Percentiles rank a stretch among this genome's conserved stretches.
phyloP scores from a whole-genome alignment of 2,888 invertebrate species.

The Trachelus stipa region DNA sequence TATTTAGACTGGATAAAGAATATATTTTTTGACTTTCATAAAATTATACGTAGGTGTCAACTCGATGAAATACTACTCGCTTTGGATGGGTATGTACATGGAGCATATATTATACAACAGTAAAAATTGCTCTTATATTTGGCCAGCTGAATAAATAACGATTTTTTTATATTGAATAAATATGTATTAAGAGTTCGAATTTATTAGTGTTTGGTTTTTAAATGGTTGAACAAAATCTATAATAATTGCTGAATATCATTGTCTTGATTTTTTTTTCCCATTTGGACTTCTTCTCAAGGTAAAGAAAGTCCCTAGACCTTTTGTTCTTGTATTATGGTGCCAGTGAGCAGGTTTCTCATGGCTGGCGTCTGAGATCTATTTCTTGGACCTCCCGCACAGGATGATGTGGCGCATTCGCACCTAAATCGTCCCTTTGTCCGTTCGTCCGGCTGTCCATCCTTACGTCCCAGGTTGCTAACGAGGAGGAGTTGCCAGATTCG shows the following conservation, averaged over 20 bases:
- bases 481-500: slow-evolving; percentile 45
- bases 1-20: neutral
- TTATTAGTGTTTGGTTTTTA: neutral
- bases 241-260: neutral
- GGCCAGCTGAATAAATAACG: neutral
- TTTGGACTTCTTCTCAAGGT: neutral
- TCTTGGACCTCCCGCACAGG: slow-evolving; percentile 57
- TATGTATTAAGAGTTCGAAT: neutral
- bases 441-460: slow-evolving; percentile 33
- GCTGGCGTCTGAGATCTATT: slow-evolving; percentile 37
- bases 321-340: neutral
- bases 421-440: slow-evolving; percentile 54
- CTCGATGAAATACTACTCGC: neutral
- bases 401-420: slow-evolving; percentile 55
- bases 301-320: slow-evolving; percentile 6
- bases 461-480: slow-evolving; percentile 45
- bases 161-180: neutral
- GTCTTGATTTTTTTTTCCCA: neutral
- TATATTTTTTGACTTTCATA: neutral
- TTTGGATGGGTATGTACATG: neutral
- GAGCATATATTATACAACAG: too few relatives aligned
- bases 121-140: neutral
- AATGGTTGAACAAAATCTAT: neutral
- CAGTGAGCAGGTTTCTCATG: neutral
- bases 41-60: neutral